A percentile compares a stretch with the other conserved stretches of the same genome.
phyloP scores from a whole-genome alignment of 2,113 vertebrate species.

The Oplegnathus fasciatus region DNA sequence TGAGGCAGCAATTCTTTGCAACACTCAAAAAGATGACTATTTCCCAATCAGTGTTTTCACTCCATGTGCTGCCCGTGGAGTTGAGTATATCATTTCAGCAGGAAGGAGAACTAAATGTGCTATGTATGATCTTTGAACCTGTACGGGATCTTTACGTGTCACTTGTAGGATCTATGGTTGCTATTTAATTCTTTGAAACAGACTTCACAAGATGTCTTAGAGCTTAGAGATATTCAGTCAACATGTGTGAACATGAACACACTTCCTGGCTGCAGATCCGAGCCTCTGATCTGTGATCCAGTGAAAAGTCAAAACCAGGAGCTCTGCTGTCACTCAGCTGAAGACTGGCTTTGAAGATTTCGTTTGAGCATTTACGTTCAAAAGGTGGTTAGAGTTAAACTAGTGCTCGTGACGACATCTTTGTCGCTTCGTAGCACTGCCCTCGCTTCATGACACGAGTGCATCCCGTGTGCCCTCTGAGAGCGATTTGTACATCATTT shows the following conservation, averaged over 20 bases:
- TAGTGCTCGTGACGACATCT: background rate
- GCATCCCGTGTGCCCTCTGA: background rate
- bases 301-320: background rate
- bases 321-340: background rate
- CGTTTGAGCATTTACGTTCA: background rate
- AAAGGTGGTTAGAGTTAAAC: constrained; percentile 13
- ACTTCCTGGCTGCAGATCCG: background rate
- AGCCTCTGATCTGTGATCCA: background rate
- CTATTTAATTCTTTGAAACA: background rate
- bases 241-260: background rate
- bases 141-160: background rate
- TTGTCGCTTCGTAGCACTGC: no score
- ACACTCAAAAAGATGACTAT: background rate
- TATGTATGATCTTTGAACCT: background rate
- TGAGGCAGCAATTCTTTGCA: background rate
- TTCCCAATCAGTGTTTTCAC: background rate
- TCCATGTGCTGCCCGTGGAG: background rate
- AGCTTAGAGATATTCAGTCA: background rate
- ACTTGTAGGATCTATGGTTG: background rate
- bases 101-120: background rate
- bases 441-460: background rate
- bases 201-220: background rate
- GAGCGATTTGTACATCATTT: constrained; percentile 16
- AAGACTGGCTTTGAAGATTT: constrained; percentile 3
- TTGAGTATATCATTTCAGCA: background rate